Conservation (phyloP, 1,140 invertebrate species). For the Brachionus calyciflorus region DNA sequence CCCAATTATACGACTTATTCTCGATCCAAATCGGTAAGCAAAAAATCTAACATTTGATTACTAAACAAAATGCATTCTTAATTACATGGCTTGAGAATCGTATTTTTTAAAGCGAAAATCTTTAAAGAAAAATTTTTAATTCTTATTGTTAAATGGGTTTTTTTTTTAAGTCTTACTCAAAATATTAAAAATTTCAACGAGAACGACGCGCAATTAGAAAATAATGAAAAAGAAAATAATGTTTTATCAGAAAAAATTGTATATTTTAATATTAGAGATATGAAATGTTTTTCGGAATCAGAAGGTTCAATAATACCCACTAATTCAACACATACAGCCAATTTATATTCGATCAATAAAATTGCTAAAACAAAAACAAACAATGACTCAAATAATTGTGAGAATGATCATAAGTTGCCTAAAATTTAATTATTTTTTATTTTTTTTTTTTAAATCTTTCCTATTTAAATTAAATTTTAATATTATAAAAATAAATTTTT, state of each 20-base stretch:
- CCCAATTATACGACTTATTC: conserved; percentile 9
- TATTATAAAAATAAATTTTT: background rate
- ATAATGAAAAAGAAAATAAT: too few species aligned
- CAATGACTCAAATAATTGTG: background rate
- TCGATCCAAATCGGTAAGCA: conserved; percentile 30
- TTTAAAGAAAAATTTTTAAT: background rate
- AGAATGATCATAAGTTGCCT: conserved; percentile 2
- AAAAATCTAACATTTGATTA: background rate
- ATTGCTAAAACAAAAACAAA: too few species aligned
- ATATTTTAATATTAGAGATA: too few species aligned
- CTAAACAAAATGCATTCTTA: background rate
- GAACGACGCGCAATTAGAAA: background rate
- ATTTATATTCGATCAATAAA: too few species aligned
- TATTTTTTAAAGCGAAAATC: background rate
- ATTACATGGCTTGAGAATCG: background rate
- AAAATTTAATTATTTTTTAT: conserved; percentile 9
- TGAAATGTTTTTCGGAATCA: too few species aligned
- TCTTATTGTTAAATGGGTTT: background rate
- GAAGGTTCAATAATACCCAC: too few species aligned
- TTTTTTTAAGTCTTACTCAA: conserved; percentile 37
- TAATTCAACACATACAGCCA: too few species aligned
- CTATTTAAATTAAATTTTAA: background rate
- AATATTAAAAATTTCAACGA: background rate
- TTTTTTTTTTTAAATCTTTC: background rate
- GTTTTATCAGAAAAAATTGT: too few species aligned